Percentiles rank a stretch among this genome's conserved stretches.
phyloP scores from a whole-genome alignment of 2,113 vertebrate genomes.

The Myotis davidii region DNA sequence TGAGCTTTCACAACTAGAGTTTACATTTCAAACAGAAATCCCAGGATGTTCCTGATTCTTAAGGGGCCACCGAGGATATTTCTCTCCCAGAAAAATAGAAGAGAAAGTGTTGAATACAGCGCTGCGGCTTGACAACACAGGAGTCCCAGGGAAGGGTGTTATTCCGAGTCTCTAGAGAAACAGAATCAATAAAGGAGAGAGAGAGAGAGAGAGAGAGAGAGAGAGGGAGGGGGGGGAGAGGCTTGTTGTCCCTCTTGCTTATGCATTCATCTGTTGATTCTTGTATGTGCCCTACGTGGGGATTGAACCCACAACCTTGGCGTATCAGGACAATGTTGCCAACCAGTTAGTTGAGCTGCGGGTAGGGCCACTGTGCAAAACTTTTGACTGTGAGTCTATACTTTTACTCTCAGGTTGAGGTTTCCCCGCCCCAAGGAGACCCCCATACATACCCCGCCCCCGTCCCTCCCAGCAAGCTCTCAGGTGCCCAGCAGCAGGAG shows the following conservation, averaged over 20 bases:
- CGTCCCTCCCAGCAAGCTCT: neutral
- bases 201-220: no score
- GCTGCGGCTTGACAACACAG: neutral
- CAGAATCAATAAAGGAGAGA: fast-evolving
- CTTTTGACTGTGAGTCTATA: neutral
- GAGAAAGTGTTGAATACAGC: neutral
- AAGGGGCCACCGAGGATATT: neutral
- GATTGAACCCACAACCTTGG: neutral
- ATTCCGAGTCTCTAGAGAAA: neutral
- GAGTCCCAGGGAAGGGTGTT: fast-evolving
- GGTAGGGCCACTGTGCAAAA: neutral
- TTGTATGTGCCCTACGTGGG: neutral
- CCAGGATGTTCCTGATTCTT: neutral
- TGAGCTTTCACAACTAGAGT: neutral
- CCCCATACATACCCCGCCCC: neutral
- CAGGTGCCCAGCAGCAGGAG: neutral
- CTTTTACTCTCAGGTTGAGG: neutral
- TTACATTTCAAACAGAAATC: neutral
- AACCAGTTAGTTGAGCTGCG: neutral
- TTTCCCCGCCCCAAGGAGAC: neutral
- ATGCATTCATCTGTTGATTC: neutral
- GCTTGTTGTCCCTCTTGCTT: no score
- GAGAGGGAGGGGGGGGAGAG: neutral
- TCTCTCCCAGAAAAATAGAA: neutral
- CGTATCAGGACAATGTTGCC: neutral